Base-by-base conservation (phyloP, 2,888 invertebrate genomes). In the Tachina lurida region DNA sequence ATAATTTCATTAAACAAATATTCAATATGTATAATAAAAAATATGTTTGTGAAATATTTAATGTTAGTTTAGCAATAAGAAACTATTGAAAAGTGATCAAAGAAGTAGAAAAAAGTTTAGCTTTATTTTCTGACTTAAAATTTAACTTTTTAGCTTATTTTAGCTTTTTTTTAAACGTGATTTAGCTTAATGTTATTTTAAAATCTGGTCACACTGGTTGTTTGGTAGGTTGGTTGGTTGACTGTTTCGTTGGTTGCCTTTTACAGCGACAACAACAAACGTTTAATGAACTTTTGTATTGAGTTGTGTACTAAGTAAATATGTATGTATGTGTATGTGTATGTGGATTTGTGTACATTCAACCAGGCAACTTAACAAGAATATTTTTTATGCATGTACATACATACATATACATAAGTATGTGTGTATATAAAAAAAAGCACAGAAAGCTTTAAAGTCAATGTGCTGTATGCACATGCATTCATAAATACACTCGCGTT, bases 231-330 rank as follows among this genome's bases (percentile, higher is more conserved):
- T 74, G 77, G 56, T 52, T 78, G 77, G 58, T 45, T 70, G 31
- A 31, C 43, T 43, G 56, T 47, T 49, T 58, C 43, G 73, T 76
- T 77, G 73, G 65, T 75, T 83, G 82, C 74, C 79, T 82, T 74
- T 82, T 85, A 75, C 81, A 70, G 68, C 74, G 74, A 74, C 76
- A 67, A 80, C 68, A 74, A 70, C 84, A 73, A 85, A 75, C 86
- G 86, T 86, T 86, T 83, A 86, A 86, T 86, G 86, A 86, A 86
- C 86, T 86, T 79, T 86, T 68, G 54, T 70, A 19, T 31, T 65
- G 15, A 71, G 52, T 52, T 56, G 47, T 58, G 45, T 73, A 1
- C 31, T 31, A 54, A 79, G 68, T 62, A 68, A 60, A 62, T 74
- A 52, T 43, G 22, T 10, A 52, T 43, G 17, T 7, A 56, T 31